These are phyloP conservation scores for Mythimna pallens DNA, from an alignment of 2,888 invertebrate genomes.

Conservation along the genomic window DNA sequence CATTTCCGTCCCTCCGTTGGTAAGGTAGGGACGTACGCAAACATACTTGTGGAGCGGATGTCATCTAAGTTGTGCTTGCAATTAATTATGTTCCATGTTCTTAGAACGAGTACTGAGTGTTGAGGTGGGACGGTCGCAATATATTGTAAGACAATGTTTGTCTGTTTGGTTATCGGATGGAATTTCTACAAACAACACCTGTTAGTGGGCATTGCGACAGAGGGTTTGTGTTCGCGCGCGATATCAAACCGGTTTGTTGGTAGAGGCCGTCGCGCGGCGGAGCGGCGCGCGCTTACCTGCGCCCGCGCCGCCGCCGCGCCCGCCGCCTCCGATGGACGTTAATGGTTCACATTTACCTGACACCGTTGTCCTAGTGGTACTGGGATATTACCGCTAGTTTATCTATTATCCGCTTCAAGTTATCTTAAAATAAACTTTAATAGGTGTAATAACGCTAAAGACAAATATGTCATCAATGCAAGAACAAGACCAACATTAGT, in stretches of 20 bases:
- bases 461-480: constrained; percentile 1
- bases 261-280: constrained; percentile 52
- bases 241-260: constrained; percentile 82
- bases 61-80: constrained; percentile 32
- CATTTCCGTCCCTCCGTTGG: constrained; percentile 72
- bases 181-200: constrained; percentile 86
- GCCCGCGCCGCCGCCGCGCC: constrained; percentile 53
- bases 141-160: constrained; percentile 63
- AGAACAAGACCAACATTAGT: neutral
- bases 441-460: neutral
- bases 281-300: constrained; percentile 44
- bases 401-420: constrained; percentile 46
- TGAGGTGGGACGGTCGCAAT: constrained; percentile 36
- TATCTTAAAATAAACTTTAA: constrained; percentile 17
- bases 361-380: constrained; percentile 85
- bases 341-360: constrained; percentile 74
- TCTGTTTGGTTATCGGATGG: constrained; percentile 74
- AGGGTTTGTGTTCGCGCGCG: constrained; percentile 76
- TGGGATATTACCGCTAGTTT: constrained; percentile 71
- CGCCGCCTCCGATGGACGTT: constrained; percentile 64
- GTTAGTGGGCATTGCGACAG: constrained; percentile 83
- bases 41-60: constrained; percentile 40
- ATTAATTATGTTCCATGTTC: constrained; percentile 14
- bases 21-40: constrained; percentile 23
- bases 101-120: neutral